Evolutionary conservation across 2,888 invertebrate species (phyloP).

Genomic region (Dynastes grantii): DNA sequence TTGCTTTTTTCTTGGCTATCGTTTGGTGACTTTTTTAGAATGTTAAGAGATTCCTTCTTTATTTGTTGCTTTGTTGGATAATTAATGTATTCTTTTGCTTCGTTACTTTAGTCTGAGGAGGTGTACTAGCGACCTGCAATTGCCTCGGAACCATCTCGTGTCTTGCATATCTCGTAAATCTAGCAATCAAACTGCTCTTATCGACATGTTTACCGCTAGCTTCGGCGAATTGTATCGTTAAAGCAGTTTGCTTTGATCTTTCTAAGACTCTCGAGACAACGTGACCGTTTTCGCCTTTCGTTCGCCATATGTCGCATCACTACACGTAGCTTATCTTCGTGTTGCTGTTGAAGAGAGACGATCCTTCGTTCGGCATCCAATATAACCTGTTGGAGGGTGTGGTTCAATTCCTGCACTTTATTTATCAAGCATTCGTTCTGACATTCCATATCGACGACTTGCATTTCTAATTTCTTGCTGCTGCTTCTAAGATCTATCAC

Average conservation of each 20-base stretch:
- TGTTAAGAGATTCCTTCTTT: not conserved
- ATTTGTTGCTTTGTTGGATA: constrained; percentile 52
- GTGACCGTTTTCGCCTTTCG: constrained; percentile 61
- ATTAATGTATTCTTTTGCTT: constrained; percentile 85
- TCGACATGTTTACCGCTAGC: constrained; percentile 67
- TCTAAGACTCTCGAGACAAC: constrained; percentile 60
- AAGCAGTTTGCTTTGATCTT: constrained; percentile 61
- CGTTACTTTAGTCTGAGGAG: constrained; percentile 85
- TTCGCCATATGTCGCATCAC: constrained; percentile 73
- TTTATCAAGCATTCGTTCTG: constrained; percentile 83
- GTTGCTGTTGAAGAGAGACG: constrained; percentile 76
- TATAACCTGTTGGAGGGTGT: constrained; percentile 78
- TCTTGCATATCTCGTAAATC: constrained; percentile 71
- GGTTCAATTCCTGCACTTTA: constrained; percentile 79
- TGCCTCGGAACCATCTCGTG: constrained; percentile 74
- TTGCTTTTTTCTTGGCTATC: not conserved
- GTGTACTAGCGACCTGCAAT: constrained; percentile 75
- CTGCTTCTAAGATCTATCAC: constrained; percentile 73
- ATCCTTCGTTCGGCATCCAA: constrained; percentile 78
- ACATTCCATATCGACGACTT: constrained; percentile 79
- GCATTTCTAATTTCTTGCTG: constrained; percentile 79
- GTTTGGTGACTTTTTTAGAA: too few relatives aligned
- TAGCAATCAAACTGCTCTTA: constrained; percentile 73
- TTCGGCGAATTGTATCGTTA: constrained; percentile 61
- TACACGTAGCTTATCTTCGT: constrained; percentile 77